Evolutionary conservation across 2,888 invertebrate species (phyloP).

Genomic region (Leptura quadrifasciata): DNA sequence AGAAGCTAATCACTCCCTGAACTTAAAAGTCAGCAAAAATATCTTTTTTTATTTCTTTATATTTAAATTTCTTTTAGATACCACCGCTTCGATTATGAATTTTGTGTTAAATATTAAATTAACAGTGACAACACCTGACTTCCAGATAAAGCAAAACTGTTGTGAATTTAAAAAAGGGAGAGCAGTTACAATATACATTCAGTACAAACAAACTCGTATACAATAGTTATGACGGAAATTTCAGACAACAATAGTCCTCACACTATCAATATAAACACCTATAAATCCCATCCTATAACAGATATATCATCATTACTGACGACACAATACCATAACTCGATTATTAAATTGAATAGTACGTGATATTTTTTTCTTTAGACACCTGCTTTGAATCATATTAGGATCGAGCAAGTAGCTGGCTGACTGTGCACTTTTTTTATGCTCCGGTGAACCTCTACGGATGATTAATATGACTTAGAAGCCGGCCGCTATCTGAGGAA

Average conservation of each 20-base stretch:
- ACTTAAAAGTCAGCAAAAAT: too few relatives aligned
- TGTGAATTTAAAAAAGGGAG: too few relatives aligned
- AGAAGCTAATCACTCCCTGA: too few relatives aligned
- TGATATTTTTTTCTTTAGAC: slow-evolving; percentile 19
- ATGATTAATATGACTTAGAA: slow-evolving; percentile 5
- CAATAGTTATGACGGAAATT: not conserved
- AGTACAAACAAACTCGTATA: not conserved
- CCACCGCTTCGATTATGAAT: too few relatives aligned
- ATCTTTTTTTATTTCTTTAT: too few relatives aligned
- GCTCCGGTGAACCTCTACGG: slow-evolving; percentile 13
- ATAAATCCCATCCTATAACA: too few relatives aligned
- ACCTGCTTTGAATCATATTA: slow-evolving; percentile 12
- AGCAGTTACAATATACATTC: not conserved
- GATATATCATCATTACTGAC: not conserved
- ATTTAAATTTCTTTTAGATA: too few relatives aligned
- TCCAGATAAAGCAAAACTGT: too few relatives aligned
- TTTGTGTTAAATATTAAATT: too few relatives aligned
- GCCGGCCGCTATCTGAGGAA: slow-evolving; percentile 1
- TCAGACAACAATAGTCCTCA: not conserved
- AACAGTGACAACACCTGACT: too few relatives aligned
- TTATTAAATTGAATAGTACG: slow-evolving; percentile 4
- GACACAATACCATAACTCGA: not conserved
- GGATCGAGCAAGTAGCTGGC: not conserved
- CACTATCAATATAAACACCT: not conserved
- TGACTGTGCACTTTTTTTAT: not conserved